phyloP scores from a whole-genome alignment of 1,140 invertebrate genomes.

The Drosophila simulans region DNA sequence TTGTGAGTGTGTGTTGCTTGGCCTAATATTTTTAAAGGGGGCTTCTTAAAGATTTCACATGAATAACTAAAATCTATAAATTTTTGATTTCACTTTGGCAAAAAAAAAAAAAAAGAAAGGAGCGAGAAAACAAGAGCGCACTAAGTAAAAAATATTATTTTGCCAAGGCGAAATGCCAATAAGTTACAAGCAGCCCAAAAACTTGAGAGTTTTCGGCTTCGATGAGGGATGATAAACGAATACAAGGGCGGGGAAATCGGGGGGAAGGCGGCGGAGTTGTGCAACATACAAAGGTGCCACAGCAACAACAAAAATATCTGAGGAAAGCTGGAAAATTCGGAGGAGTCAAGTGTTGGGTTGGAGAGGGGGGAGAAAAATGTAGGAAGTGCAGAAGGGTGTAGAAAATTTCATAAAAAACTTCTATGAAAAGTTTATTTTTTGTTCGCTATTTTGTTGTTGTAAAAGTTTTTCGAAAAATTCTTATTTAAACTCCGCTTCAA shows the following conservation, averaged over 20 bases:
- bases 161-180: conserved; percentile 66
- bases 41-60: conserved; percentile 80
- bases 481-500: conserved; percentile 81
- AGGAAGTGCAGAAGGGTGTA: conserved; percentile 22
- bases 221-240: conserved; percentile 34
- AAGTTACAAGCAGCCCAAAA: conserved; percentile 47
- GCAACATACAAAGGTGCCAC: conserved; percentile 30
- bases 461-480: conserved; percentile 71
- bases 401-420: conserved; percentile 81
- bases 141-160: conserved; percentile 67
- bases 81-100: conserved; percentile 78
- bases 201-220: conserved; percentile 35
- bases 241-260: neutral
- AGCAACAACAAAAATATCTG: conserved; percentile 30
- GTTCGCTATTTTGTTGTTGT: conserved; percentile 23
- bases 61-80: conserved; percentile 83
- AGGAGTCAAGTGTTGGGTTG: conserved; percentile 51
- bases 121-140: conserved; percentile 5
- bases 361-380: neutral
- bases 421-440: conserved; percentile 59
- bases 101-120: conserved; percentile 20
- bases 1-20: conserved; percentile 13
- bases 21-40: conserved; percentile 59
- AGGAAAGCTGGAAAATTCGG: conserved; percentile 44
- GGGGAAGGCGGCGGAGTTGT: too few relatives aligned